phyloP scores from a whole-genome alignment of 2,888 invertebrate genomes.

The Lycaena phlaeas region DNA sequence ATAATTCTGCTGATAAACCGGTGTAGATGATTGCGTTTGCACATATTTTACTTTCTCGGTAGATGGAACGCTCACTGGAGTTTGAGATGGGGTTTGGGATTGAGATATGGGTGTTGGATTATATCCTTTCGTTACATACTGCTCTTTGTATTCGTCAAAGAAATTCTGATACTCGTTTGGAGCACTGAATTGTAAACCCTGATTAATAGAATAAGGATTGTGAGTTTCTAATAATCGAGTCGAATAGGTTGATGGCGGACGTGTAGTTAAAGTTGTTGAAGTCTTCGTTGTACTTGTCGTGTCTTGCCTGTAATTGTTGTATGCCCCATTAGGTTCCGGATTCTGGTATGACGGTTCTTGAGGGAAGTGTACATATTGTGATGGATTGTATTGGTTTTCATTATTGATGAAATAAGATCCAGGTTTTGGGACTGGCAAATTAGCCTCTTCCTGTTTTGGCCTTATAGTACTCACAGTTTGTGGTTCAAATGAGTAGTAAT shows the following conservation, averaged over 20 bases:
- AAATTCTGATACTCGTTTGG: slow-evolving; percentile 58
- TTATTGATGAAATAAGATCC: slow-evolving; percentile 39
- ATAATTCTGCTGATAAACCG: slow-evolving; percentile 7
- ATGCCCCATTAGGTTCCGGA: slow-evolving; percentile 26
- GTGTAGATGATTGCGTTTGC: slow-evolving; percentile 9
- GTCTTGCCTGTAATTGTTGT: slow-evolving; percentile 35
- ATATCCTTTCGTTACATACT: slow-evolving; percentile 33
- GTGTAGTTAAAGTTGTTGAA: slow-evolving; percentile 39
- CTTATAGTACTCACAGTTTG: slow-evolving; percentile 47
- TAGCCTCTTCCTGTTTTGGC: slow-evolving; percentile 32
- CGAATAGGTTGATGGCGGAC: slow-evolving; percentile 46
- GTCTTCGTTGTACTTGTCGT: slow-evolving; percentile 37
- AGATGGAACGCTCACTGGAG: slow-evolving; percentile 19
- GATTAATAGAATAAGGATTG: slow-evolving; percentile 65
- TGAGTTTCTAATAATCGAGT: slow-evolving; percentile 59
- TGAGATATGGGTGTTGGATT: slow-evolving; percentile 13
- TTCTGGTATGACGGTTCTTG: slow-evolving; percentile 28
- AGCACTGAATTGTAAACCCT: slow-evolving; percentile 63
- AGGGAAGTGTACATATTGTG: slow-evolving; percentile 34
- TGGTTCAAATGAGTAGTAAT: slow-evolving; percentile 58
- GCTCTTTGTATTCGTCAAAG: slow-evolving; percentile 51
- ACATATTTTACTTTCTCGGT: slow-evolving; percentile 32
- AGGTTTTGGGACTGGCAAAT: slow-evolving; percentile 20
- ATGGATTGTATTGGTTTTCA: slow-evolving; percentile 36
- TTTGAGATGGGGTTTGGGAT: slow-evolving; percentile 23